phyloP scores from a whole-genome alignment of 2,113 vertebrate genomes.

The Paramisgurnus dabryanus region DNA sequence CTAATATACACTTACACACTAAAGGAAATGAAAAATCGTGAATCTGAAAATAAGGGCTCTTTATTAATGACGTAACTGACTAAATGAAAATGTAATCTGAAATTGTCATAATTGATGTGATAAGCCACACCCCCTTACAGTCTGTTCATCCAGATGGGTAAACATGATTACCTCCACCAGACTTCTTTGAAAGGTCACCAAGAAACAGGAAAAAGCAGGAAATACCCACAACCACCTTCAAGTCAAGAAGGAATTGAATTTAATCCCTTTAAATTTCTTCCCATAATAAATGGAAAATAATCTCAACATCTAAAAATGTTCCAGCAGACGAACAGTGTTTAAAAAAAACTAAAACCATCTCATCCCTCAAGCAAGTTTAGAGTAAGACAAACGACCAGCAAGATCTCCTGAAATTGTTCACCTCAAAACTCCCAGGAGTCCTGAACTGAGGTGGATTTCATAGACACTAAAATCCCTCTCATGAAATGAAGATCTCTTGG shows the following conservation, averaged over 20 bases:
- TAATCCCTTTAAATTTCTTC: too few relatives aligned
- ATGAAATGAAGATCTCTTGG: neutral
- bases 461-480: neutral
- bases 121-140: constrained; percentile 13
- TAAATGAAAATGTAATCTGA: too few relatives aligned
- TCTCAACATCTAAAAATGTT: neutral
- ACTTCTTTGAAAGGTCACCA: neutral
- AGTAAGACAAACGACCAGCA: constrained; percentile 3
- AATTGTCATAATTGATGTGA: neutral
- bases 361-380: neutral
- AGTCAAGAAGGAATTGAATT: too few relatives aligned
- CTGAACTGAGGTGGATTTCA: neutral
- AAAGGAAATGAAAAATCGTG: too few relatives aligned
- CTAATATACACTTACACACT: too few relatives aligned
- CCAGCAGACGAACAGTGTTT: neutral
- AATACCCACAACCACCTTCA: too few relatives aligned
- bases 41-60: too few relatives aligned
- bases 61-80: too few relatives aligned
- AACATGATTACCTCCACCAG: constrained; percentile 27
- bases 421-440: constrained; percentile 16
- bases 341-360: neutral
- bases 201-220: neutral
- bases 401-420: neutral
- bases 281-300: neutral
- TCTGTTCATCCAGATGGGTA: constrained; percentile 20